These are phyloP conservation scores for Indicator maculatus DNA, from an alignment of 2,113 vertebrate genomes.

Conservation along the genomic window DNA sequence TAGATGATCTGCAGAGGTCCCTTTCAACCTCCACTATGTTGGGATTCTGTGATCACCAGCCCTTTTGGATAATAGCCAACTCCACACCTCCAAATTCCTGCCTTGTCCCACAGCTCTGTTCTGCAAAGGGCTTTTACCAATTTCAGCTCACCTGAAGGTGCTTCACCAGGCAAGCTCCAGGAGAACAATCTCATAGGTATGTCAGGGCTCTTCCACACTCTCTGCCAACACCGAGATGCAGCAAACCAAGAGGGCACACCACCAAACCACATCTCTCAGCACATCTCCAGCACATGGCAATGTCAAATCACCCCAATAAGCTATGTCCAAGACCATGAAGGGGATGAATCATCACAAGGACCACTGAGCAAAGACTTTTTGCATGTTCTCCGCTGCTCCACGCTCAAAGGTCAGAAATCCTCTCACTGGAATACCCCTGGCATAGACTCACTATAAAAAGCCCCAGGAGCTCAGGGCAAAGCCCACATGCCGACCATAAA, in stretches of 20 bases:
- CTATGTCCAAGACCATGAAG: not conserved
- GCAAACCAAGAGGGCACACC: not conserved
- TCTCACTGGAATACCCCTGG: not conserved
- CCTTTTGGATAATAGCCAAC: not conserved
- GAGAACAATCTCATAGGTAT: not conserved
- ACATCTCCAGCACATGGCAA: not conserved
- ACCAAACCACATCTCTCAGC: not conserved
- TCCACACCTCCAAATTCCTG: not conserved
- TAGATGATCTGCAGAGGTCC: too few species aligned
- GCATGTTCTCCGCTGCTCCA: not conserved
- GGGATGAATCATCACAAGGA: not conserved
- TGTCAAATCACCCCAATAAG: not conserved
- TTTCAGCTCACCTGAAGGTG: not conserved
- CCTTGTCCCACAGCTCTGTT: not conserved
- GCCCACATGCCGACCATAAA: not conserved
- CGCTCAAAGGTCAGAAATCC: slow-evolving; percentile 46
- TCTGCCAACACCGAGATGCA: fast-evolving
- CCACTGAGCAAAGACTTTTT: not conserved
- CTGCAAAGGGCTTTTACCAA: not conserved
- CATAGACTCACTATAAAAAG: slow-evolving; percentile 43
- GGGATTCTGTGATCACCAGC: not conserved
- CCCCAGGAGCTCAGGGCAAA: not conserved
- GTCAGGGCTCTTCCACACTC: not conserved
- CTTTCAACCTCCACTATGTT: not conserved
- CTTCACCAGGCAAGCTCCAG: not conserved